Evolutionary conservation across 2,113 vertebrate genomes (phyloP), one percentile per base, ranked within the genome.

Genomic region (Tupaia chinensis): DNA sequence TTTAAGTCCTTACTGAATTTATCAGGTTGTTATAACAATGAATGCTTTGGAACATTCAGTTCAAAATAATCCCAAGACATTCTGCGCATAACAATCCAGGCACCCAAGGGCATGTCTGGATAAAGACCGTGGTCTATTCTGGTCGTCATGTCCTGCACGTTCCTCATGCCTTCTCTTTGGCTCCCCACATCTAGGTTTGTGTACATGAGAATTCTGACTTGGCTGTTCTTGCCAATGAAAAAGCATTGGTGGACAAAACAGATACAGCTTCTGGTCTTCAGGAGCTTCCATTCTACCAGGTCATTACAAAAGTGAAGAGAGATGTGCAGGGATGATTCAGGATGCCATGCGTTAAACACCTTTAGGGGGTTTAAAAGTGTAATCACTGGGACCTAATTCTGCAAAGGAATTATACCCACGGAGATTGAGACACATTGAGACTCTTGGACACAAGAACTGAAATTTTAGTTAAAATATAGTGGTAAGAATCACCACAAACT

Each of bases 381-480:
- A 32, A 5, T 68, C 68, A n/a, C 13, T 65, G 73, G 44, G 17
- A 34, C 22, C 9, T 61, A 66, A 44, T 81, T 97, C 60, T 86
- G 12, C 27, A 53, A 61, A 86, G 80, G 63, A 80, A 77, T 44
- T 82, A 60, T 76, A 25, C 0, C 25, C 12, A 76, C 34, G 2
- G 25, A 56, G 22, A 5, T 13, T 73, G 32, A 27, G 19, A 15
- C 72, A 66, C 60, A 61, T 2, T 12, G 27, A 56, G 54, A 19
- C 1, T 80, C 12, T 74, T 81, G 66, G 16, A 23, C 5, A 69
- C 17, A 1, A 65, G 61, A 85, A 14, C 61, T 89, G 44, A 82
- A 68, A 66, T 87, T 91, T 89, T 84, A n/a, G 15, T 86, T 77
- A 81, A 90, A 90, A 83, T 88, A 65, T 44, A 44, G 44, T 4